phyloP scores from a whole-genome alignment of 2,888 invertebrate genomes.

The Pyrocoelia pectoralis region DNA sequence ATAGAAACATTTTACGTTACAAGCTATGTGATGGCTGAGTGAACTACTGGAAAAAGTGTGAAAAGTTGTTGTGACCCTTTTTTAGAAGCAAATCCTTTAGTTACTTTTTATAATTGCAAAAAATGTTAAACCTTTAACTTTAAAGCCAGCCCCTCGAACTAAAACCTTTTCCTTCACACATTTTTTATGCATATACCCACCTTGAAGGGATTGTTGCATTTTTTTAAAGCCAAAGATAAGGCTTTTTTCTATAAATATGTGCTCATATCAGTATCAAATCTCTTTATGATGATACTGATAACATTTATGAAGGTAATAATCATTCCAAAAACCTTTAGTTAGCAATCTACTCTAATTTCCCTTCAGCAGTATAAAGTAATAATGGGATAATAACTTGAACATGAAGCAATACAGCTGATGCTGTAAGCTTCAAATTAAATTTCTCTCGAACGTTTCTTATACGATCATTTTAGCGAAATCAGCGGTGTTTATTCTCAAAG shows the following conservation, averaged over 20 bases:
- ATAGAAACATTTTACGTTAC: not conserved
- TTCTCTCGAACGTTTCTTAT: too few species aligned
- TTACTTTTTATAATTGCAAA: conserved; percentile 1
- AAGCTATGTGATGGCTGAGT: not conserved
- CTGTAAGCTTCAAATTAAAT: too few species aligned
- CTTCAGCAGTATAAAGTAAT: too few species aligned
- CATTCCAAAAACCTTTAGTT: too few species aligned
- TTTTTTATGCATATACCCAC: not conserved
- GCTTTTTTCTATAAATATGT: not conserved
- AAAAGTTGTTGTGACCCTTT: conserved; percentile 1
- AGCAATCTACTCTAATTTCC: too few species aligned
- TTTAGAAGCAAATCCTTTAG: not conserved
- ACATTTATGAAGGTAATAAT: too few species aligned
- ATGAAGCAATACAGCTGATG: too few species aligned
- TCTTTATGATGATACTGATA: too few species aligned
- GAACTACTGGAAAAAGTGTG: not conserved
- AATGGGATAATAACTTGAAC: too few species aligned
- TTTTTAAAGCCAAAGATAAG: not conserved
- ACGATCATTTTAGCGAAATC: too few species aligned
- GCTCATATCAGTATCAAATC: too few species aligned
- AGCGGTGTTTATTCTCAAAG: too few species aligned
- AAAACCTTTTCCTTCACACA: not conserved
- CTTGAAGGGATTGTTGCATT: not conserved
- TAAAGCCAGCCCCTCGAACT: not conserved
- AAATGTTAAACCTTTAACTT: not conserved